phyloP scores from a whole-genome alignment of 1,140 invertebrate genomes.

The Heliconius himera region DNA sequence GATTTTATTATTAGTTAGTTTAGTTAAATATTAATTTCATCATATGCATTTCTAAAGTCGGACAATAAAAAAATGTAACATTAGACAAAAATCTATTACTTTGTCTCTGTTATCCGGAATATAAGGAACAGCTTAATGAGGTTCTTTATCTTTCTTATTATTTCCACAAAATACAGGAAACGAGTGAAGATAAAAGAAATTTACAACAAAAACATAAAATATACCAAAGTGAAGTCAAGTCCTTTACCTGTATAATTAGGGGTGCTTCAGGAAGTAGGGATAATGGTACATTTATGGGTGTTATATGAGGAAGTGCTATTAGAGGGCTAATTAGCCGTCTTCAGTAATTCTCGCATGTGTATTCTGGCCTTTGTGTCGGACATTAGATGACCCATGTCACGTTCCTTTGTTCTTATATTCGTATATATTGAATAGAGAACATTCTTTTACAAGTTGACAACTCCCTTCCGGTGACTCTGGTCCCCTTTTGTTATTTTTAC shows the following conservation, averaged over 20 bases:
- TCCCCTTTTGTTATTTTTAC: neutral
- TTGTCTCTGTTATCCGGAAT: too few species aligned
- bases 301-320: conserved; percentile 27
- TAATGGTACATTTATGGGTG: conserved; percentile 26
- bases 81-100: too few species aligned
- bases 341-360: conserved; percentile 19
- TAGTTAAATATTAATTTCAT: too few species aligned
- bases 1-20: too few species aligned
- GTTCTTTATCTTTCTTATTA: too few species aligned
- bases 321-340: conserved; percentile 25
- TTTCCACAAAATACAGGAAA: neutral
- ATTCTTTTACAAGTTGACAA: neutral
- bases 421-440: neutral
- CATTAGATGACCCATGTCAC: neutral
- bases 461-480: neutral
- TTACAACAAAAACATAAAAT: conserved; percentile 14
- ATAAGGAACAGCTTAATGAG: too few species aligned
- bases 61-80: too few species aligned
- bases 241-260: conserved; percentile 20
- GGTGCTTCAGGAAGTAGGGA: conserved; percentile 20
- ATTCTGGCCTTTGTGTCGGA: conserved; percentile 11
- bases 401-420: neutral
- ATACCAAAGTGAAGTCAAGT: conserved; percentile 17
- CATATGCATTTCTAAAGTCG: too few species aligned
- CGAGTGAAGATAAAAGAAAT: neutral